Base-by-base conservation (phyloP, 2,888 invertebrate species). In the Apotomis turbidana region DNA sequence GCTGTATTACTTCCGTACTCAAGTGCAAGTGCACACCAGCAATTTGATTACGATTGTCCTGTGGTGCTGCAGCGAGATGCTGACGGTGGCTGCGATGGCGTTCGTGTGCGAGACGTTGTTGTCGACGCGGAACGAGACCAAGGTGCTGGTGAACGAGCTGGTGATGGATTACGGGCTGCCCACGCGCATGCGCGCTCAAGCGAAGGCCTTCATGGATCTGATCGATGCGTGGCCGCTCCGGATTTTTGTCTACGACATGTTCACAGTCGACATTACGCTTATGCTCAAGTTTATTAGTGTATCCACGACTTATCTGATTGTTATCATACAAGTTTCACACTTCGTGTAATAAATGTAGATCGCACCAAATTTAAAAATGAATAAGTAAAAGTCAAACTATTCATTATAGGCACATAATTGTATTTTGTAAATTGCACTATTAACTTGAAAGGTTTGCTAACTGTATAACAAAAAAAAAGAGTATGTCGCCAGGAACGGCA, bases 141-240 rank as follows among this genome's bases (percentile, higher is more conserved):
- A 84, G 74, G 76, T 84, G 38, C 77, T 88, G 44, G 81, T 90
- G 0, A 88, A 89, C 73, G 86, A 90, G 73, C 70, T 90, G 2
- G 84, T 90, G 44, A 90, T 89, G 85, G 84, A 88, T 74, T 90
- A 90, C 68, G 81, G 84, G 36, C 78, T 89, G 3, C 87, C 89
- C 2, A 83, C 80, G 70, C 76, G 76, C 0, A 85, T 87, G 81
- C 78, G 90, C 60, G 77, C 83, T 6, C 87, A 90, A 78, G 87
- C 88, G 3, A 90, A 90, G 77, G 84, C 86, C 4, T 90, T 91
- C 66, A 85, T 88, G 82, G 85, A 88, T 58, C 70, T 90, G 4
- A 83, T 88, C n/a, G 86, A 89, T 51, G 84, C 87, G 0, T 90
- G 89, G 88, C 83, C 87, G 2, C 74, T 81, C 59, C 52, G 74